These are phyloP conservation scores for Tichodroma muraria DNA, from an alignment of 2,113 vertebrate genomes.

Conservation along the genomic window DNA sequence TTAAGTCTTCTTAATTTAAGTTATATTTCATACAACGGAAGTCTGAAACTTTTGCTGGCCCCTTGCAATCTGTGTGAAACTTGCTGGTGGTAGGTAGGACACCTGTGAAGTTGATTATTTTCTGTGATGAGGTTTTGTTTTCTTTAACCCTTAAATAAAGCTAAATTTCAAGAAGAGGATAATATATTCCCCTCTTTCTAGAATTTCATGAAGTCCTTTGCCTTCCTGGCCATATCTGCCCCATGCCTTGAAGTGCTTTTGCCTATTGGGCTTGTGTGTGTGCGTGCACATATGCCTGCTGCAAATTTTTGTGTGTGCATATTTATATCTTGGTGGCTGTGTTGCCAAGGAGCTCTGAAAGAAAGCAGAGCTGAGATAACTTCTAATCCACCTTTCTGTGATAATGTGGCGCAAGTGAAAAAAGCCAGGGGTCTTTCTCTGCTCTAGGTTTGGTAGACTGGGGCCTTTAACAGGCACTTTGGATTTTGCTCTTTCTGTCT, in stretches of 20 bases:
- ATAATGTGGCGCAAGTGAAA: conserved; percentile 83
- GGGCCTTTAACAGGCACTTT: conserved; percentile 48
- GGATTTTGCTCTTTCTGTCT: not conserved
- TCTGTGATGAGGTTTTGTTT: not conserved
- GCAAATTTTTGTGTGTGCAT: conserved; percentile 64
- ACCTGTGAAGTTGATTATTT: not conserved
- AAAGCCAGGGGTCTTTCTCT: conserved; percentile 75
- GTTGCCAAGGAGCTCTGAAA: conserved; percentile 81
- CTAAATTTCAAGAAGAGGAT: not conserved
- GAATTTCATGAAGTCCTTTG: not conserved
- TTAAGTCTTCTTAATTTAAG: not conserved
- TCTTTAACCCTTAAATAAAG: not conserved
- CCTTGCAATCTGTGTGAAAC: not conserved
- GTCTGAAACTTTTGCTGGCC: not conserved
- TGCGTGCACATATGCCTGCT: conserved; percentile 15
- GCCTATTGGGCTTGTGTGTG: not conserved
- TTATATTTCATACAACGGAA: not conserved
- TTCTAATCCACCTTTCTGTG: conserved; percentile 87
- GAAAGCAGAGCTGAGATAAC: conserved; percentile 83
- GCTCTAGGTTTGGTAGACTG: conserved; percentile 31
- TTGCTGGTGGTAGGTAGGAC: not conserved
- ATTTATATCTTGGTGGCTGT: conserved; percentile 79
- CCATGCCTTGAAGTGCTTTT: conserved; percentile 5
- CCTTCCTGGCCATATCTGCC: not conserved
- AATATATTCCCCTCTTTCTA: not conserved